These are phyloP conservation scores for Prionace glauca DNA, from an alignment of 2,797 vertebrate genomes.

Conservation along the genomic window DNA sequence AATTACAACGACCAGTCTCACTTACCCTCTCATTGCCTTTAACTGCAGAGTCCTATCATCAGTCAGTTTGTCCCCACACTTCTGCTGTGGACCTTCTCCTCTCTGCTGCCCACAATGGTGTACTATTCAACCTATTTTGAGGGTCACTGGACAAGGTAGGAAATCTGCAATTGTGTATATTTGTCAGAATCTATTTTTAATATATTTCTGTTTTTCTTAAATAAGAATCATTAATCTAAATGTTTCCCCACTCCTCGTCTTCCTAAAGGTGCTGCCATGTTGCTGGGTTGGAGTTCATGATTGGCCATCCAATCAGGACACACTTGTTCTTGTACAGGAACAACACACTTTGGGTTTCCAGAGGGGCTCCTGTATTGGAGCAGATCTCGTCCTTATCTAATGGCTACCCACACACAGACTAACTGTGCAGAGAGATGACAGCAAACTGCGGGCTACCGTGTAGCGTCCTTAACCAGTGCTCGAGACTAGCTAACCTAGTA, in stretches of 20 bases:
- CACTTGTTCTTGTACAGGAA: not conserved
- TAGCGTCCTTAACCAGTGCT: too few species aligned
- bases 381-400: not conserved
- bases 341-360: not conserved
- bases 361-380: not conserved
- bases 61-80: conserved; percentile 94
- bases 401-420: too few species aligned
- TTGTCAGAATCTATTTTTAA: not conserved
- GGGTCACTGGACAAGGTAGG: conserved; percentile 91
- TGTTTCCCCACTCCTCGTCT: not conserved
- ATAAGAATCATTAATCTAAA: not conserved
- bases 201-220: not conserved
- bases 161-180: not conserved
- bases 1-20: not conserved
- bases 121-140: conserved; percentile 88
- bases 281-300: not conserved
- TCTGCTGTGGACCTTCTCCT: conserved; percentile 85
- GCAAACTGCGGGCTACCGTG: too few species aligned
- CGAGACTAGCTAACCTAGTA: too few species aligned
- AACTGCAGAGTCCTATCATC: conserved; percentile 73
- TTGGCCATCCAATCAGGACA: not conserved
- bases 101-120: conserved; percentile 80
- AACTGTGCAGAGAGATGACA: too few species aligned
- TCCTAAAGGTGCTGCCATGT: not conserved
- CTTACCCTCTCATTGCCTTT: not conserved